Conservation (phyloP, 2,888 invertebrate species). For the Cosmorhoe ocellata region DNA sequence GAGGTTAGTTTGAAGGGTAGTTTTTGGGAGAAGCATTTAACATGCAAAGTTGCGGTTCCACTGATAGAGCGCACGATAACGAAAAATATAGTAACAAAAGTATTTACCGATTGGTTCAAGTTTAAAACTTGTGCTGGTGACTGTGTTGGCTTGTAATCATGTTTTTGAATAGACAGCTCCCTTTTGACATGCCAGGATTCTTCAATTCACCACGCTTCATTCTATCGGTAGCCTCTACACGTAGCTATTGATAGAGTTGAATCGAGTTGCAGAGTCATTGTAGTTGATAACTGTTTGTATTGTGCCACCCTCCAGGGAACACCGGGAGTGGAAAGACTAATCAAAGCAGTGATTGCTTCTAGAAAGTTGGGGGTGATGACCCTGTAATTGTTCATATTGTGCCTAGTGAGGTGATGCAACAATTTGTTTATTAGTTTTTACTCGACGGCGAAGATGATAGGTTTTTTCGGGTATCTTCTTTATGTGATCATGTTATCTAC, state of each 20-base stretch:
- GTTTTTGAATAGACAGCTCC: slow-evolving; percentile 64
- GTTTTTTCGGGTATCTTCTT: neutral
- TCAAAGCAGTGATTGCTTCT: slow-evolving; percentile 57
- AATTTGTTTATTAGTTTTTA: slow-evolving; percentile 40
- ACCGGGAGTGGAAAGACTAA: slow-evolving; percentile 75
- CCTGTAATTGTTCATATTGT: slow-evolving; percentile 56
- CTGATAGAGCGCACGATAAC: no score
- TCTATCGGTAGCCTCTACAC: slow-evolving; percentile 65
- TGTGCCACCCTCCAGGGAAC: slow-evolving; percentile 60
- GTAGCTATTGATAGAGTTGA: slow-evolving; percentile 45
- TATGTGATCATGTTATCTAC: no score
- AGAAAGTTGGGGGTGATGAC: slow-evolving; percentile 74
- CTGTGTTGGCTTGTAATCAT: slow-evolving; percentile 58
- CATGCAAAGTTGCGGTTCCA: no score
- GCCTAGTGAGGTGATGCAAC: slow-evolving; percentile 35
- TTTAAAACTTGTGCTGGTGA: neutral
- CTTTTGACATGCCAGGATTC: slow-evolving; percentile 68
- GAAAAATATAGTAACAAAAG: no score
- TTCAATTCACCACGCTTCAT: slow-evolving; percentile 59
- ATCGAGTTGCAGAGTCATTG: slow-evolving; percentile 68
- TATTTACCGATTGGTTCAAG: no score
- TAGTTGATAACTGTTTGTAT: slow-evolving; percentile 74
- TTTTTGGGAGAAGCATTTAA: no score
- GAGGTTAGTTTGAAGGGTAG: no score
- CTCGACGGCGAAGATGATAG: slow-evolving; percentile 1